Base-by-base conservation (phyloP, 2,797 vertebrate genomes). In the Pelodytes ibericus region DNA sequence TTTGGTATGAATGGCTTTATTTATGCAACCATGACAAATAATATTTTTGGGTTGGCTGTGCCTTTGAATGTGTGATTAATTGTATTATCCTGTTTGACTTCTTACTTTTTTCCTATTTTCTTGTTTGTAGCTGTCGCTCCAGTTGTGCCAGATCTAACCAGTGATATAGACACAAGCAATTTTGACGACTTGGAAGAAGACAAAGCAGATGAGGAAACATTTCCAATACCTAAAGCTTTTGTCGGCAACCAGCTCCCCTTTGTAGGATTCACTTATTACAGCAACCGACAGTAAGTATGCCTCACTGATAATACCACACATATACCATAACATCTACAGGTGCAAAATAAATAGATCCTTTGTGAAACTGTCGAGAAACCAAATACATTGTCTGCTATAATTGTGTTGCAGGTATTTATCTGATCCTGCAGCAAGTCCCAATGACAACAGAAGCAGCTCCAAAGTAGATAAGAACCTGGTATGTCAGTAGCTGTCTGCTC, bases 171-270 rank as follows among this genome's bases (percentile, higher is more conserved):
- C 91, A 99, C 98, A 74, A 99, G 98, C 90, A 99, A 99, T 89
- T 99, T 99, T 84, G 98, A 99, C 75, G 98, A 99, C 82, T 93
- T 99, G 16, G 98, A 99, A 87, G 96, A 98, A 88, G 96, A 99
- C 79, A 94, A 95, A 83, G 96, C 96, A 66, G 98, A 99, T 39
- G 97, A 99, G 87, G 98, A 99, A 91, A 99, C 96, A 20, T 99
- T 99, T 85, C 96, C 98, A 61, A 95, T 97, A 85, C 97, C 98
- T 72, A 99, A 99, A 92, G 96, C 98, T 72, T 99, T 99, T 83
- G 97, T 99, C 81, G 98, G 97, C 83, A 99, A 99, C 87, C 98
- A 99, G 27, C 94, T 99, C 33, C 98, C 98, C 33, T 99, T 99
- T 72, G 98, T 99, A 78, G 98, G 98, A 86, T 99, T 99, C 89